Evolutionary conservation across 2,113 vertebrate genomes (phyloP), one percentile per base, ranked within the genome.

Genomic region (Chitala chitala): DNA sequence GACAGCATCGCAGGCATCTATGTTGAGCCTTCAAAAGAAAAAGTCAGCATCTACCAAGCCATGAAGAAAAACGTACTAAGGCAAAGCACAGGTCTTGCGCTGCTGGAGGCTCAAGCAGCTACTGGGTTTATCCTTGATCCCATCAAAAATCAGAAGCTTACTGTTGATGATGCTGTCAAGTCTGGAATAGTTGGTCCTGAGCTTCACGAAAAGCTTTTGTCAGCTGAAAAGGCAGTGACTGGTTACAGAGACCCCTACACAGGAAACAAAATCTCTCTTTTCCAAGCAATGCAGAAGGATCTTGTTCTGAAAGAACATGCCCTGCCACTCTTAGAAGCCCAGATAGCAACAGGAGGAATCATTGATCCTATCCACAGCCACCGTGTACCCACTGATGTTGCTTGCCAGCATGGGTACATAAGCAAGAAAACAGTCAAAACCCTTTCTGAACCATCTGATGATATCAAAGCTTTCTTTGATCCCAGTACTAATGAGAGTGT

Each of bases 41-140:
- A 79, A 84, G 85, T 92, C 92, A 0, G 89, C 80, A 0, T 96
- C 87, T 83, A 84, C 93, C 44, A 83, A 89, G 80, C 90, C 87
- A 84, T 90, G 93, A 0, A 86, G 84, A 71, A 91, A 87, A 86
- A 92, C 0, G 85, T 97, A 0, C 69, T 98, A 1, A 89, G 92
- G 81, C 95, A 93, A 0, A 94, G 94, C 31, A 95, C 94, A 0
- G 92, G 93, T 0, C 87, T 98, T 3, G 84, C 94, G 53, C 89
- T 98, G 0, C 85, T 98, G 53, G 90, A 91, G 56, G 90, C 90
- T 51, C 90, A 91, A 81, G 96, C 94, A 0, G 94, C 94, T 42
- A 98, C 95, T 0, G 96, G 96, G 0, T 96, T 92, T 51, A 75
- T 98, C 77, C 86, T 94, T 0, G 93, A 98, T 84, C 95, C 96